Evolutionary conservation across 2,113 vertebrate genomes (phyloP), one percentile per base, ranked within the genome.

Genomic region (Bos javanicus): DNA sequence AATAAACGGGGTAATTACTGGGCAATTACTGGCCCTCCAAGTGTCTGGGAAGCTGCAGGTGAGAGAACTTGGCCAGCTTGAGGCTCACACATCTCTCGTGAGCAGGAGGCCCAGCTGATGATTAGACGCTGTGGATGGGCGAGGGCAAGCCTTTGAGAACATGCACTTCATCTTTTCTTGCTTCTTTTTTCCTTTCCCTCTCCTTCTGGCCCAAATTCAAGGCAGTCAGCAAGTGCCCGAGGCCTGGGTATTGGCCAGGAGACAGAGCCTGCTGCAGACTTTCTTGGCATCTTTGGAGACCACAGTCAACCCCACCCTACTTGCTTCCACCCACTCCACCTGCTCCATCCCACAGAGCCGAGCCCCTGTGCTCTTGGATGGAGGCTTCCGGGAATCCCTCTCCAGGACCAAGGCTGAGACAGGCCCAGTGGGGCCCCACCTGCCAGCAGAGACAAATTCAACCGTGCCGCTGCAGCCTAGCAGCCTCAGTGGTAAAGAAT

Each of bases 1-100:
- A 97, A 97, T 98, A 97, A 97, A 96, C 43, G 0, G 92, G 94
- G 90, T 96, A 96, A 98, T 98, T 96, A 87, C 91, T 62, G 56
- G 13, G 14, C 76, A 92, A 97, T 87, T 80, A 83, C 84, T 87
- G 90, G 93, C 95, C 96, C 88, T 96, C 90, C 92, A 94, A 96
- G 95, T 82, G 78, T 52, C 96, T 97, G 92, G 28, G 85, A 98
- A 98, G 76, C 80, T 0, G 1, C 12, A 15, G 95, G 97, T 95
- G 74, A 95, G 88, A 91, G 91, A 95, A 96, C 94, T 94, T 94
- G 97, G 97, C 97, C 97, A 95, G 71, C 52, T 26, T 1, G 0
- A 33, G n/a, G 71, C 91, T 92, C 82, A 8, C 23, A 1, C 52
- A 9, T 86, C 88, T 87, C 92, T 80, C 0, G 0, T 2, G 78